Percentiles rank a stretch among this genome's conserved stretches.
Evolutionary conservation across 2,888 invertebrate genomes (phyloP).

Genomic region (Spisula solida): DNA sequence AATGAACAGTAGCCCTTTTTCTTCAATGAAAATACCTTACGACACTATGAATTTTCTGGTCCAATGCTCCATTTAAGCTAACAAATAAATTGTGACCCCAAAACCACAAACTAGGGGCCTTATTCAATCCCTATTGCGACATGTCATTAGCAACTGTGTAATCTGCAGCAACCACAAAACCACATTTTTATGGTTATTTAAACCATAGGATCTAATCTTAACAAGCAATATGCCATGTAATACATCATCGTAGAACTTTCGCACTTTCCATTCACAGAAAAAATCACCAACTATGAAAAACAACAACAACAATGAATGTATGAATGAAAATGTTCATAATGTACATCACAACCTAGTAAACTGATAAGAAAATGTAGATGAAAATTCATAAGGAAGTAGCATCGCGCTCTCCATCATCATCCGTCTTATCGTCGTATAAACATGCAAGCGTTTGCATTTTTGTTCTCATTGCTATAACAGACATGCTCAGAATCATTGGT

Average conservation of each 20-base stretch:
- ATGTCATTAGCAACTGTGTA: conserved; percentile 6
- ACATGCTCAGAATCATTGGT: conserved; percentile 1
- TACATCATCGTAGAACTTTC: not conserved
- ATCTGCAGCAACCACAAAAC: not conserved
- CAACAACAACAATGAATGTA: not conserved
- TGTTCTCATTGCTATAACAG: conserved; percentile 8
- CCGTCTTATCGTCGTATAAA: conserved; percentile 2
- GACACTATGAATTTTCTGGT: not conserved
- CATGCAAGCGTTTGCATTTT: conserved; percentile 7
- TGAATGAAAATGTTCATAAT: conserved; percentile 7
- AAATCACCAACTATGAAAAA: not conserved
- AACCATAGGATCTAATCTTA: not conserved
- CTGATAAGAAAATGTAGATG: not conserved
- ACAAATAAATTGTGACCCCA: conserved; percentile 30
- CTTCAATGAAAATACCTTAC: not conserved
- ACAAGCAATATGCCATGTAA: not conserved
- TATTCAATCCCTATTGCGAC: conserved; percentile 32
- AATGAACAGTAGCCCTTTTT: not conserved
- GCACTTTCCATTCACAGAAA: not conserved
- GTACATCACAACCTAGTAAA: not conserved
- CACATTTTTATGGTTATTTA: conserved; percentile 18
- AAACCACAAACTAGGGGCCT: conserved; percentile 34
- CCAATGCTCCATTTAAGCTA: not conserved
- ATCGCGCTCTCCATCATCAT: not conserved
- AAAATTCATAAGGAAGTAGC: conserved; percentile 2